Conservation (phyloP, 2,888 invertebrate genomes). For the Ecliptopera silaceata region DNA sequence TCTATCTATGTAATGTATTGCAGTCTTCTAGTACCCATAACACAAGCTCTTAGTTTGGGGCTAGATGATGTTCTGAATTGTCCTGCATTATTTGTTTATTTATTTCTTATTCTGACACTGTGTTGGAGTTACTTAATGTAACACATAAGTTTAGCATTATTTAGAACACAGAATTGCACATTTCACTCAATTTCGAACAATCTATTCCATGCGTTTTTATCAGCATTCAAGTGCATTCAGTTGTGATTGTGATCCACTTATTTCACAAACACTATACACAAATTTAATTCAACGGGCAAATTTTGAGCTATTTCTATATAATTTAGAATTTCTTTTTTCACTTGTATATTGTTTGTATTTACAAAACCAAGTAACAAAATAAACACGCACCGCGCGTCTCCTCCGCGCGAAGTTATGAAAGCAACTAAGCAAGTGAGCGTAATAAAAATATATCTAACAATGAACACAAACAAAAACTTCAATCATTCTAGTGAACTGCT, state of each 20-base stretch:
- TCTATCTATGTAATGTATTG: too few relatives aligned
- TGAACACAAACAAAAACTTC: conserved; percentile 61
- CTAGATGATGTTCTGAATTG: too few relatives aligned
- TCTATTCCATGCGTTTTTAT: conserved; percentile 3
- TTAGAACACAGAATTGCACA: too few relatives aligned
- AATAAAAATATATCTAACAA: conserved; percentile 67
- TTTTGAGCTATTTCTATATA: background rate
- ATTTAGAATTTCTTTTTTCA: background rate
- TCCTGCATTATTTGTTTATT: too few relatives aligned
- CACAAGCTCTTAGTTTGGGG: too few relatives aligned
- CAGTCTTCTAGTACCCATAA: too few relatives aligned
- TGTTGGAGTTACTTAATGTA: too few relatives aligned
- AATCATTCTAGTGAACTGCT: conserved; percentile 44
- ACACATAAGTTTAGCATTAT: too few relatives aligned
- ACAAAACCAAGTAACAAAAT: conserved; percentile 1
- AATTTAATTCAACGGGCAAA: too few relatives aligned
- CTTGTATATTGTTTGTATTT: background rate
- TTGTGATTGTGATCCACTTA: conserved; percentile 15
- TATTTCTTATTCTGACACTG: too few relatives aligned
- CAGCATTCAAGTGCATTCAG: conserved; percentile 22
- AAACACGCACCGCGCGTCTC: conserved; percentile 48
- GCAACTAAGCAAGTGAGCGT: conserved; percentile 60
- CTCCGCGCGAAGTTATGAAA: conserved; percentile 55
- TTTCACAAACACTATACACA: background rate
- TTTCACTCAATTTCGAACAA: background rate